These are phyloP conservation scores for Drosophila micromelanica DNA, from an alignment of 1,140 invertebrate species.

Conservation along the genomic window DNA sequence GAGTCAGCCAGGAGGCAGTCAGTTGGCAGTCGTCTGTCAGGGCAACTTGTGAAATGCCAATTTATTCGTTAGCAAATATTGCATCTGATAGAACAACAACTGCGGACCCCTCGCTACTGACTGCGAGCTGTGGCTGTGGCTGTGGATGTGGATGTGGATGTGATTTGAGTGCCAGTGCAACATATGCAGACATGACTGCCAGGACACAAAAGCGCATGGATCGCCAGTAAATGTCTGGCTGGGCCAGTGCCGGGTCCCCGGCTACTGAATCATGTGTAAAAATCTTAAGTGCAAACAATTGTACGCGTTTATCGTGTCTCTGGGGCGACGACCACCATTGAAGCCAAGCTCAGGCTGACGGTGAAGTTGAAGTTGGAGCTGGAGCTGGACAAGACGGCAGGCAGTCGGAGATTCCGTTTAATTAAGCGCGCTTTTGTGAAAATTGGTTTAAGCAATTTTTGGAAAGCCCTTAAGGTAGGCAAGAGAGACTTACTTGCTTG, in stretches of 20 bases:
- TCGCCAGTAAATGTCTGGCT: conserved; percentile 33
- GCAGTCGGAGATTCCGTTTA: conserved; percentile 75
- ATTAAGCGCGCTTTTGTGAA: conserved; percentile 72
- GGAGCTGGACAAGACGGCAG: conserved; percentile 9
- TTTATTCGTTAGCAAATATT: conserved; percentile 83
- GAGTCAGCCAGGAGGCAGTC: conserved; percentile 35
- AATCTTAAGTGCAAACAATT: conserved; percentile 85
- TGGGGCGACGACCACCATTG: conserved; percentile 83
- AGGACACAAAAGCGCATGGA: conserved; percentile 54
- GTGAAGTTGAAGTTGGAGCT: conserved; percentile 2
- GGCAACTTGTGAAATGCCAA: conserved; percentile 82
- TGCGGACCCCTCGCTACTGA: conserved; percentile 16
- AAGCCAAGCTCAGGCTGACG: conserved; percentile 36
- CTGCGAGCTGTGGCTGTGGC: conserved; percentile 10
- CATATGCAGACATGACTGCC: conserved; percentile 80
- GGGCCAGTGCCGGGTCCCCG: conserved; percentile 45
- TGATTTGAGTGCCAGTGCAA: conserved; percentile 76
- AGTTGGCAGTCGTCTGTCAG: conserved; percentile 79
- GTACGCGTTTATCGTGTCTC: conserved; percentile 83
- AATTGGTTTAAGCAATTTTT: conserved; percentile 81
- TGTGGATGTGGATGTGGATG: conserved; percentile 16
- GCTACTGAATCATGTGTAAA: conserved; percentile 84
- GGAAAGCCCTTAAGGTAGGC: conserved; percentile 74
- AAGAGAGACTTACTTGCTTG: conserved; percentile 12
- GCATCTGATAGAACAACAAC: conserved; percentile 79